These are phyloP conservation scores for Gymnoscelis rufifasciata DNA, from an alignment of 2,888 invertebrate genomes.

Conservation along the genomic window DNA sequence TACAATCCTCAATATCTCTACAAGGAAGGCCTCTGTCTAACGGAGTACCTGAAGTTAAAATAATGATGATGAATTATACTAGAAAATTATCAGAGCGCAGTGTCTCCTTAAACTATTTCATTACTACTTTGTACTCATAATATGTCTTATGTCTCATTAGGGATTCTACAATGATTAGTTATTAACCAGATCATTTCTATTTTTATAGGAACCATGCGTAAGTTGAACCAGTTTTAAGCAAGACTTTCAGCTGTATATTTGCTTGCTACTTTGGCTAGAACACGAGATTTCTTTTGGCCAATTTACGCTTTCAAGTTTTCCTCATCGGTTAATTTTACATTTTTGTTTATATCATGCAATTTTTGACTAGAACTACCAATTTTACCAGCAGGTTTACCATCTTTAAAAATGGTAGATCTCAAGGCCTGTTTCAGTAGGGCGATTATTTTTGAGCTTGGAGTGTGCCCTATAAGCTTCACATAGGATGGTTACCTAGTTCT, in stretches of 20 bases:
- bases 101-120: too few species aligned
- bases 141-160: too few species aligned
- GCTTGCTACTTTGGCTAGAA: constrained; percentile 54
- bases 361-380: constrained; percentile 1
- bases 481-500: too few species aligned
- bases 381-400: not conserved
- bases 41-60: too few species aligned
- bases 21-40: too few species aligned
- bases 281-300: constrained; percentile 43
- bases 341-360: constrained; percentile 38
- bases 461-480: too few species aligned
- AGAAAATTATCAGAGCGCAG: too few species aligned
- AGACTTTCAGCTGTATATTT: constrained; percentile 63
- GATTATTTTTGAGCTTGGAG: constrained; percentile 19
- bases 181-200: constrained; percentile 58
- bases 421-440: too few species aligned
- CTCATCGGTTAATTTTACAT: constrained; percentile 6
- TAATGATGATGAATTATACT: too few species aligned
- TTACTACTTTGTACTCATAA: too few species aligned
- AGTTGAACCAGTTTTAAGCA: constrained; percentile 67
- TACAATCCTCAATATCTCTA: too few species aligned
- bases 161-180: not conserved
- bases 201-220: constrained; percentile 80
- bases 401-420: too few species aligned
- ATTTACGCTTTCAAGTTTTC: constrained; percentile 52